phyloP scores from a whole-genome alignment of 2,888 invertebrate genomes.

The Andricus quercusramuli region DNA sequence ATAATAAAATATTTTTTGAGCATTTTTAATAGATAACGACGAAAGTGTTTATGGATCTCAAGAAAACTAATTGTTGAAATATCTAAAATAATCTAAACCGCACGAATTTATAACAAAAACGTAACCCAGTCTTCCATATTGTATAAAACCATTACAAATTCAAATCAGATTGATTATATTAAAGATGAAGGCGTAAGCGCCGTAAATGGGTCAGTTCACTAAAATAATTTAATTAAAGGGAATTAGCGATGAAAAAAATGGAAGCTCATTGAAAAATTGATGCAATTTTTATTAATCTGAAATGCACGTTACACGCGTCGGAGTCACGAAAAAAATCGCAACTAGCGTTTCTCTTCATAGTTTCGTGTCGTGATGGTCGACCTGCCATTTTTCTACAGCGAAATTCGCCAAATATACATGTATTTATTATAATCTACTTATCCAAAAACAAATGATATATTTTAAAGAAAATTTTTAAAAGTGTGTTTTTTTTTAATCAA shows the following conservation, averaged over 20 bases:
- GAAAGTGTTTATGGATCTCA: neutral
- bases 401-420: constrained; percentile 3
- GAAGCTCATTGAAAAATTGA: constrained; percentile 10
- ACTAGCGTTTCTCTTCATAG: neutral
- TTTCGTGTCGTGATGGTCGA: constrained; percentile 2
- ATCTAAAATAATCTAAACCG: neutral
- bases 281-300: constrained; percentile 30
- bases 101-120: neutral
- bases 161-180: neutral
- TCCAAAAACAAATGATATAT: constrained; percentile 25
- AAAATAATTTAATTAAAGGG: neutral
- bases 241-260: neutral
- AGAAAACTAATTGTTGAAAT: neutral
- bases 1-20: neutral
- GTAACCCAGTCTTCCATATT: neutral
- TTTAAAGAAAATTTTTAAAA: constrained; percentile 5
- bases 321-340: neutral
- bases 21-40: neutral
- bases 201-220: neutral
- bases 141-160: neutral
- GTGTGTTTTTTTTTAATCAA: neutral
- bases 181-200: neutral
- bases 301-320: constrained; percentile 9
- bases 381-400: neutral
- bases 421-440: constrained; percentile 18